Evolutionary conservation across 2,888 invertebrate genomes (phyloP), one percentile per base, ranked within the genome.

Genomic region (Diploptera punctata): DNA sequence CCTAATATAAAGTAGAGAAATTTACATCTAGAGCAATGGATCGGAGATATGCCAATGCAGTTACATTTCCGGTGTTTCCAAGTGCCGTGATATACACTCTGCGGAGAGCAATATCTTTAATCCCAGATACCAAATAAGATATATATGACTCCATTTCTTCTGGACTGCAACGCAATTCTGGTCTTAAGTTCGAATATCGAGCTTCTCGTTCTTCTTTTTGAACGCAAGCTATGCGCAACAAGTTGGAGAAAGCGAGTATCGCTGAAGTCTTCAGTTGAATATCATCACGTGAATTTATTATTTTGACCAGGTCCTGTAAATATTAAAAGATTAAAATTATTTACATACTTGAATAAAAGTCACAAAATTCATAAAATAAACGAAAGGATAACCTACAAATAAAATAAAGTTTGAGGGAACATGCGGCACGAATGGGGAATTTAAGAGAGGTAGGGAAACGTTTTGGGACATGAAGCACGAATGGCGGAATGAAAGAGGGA

Each of bases 11-110:
- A 62, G 49, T 1, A n/a, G 79, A 67, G 3, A 26, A 18, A 1
- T 31, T 60, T 0, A 19, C 4, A 13, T 74, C 72, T 3, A 52
- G 54, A 4, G 71, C 75, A 3, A 65, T 26, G 9, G 52, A 3
- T 47, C 31, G n/a, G 3, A 82, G 74, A 29, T 77, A 33, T 1
- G 78, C 78, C 19, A 81, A 21, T 31, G 79, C 77, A 3, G 78
- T 77, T 16, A 76, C 76, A 52, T 79, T 77, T 44, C 82, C 82
- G 33, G 82, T 77, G 75, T 82, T 82, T 19, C 81, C 82, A 24
- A 81, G 77, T 16, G 80, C 79, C 70, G 79, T 78, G 68, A 83
- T 65, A 38, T 76, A 75, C 19, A 76, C 75, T 0, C 80, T 77
- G 3, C 74, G 72, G 60, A 77, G 72, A 38, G 77, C 72, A 60